A percentile compares a stretch with the other conserved stretches of the same genome.
These are phyloP conservation scores for Drosophila pseudotalamancana DNA, from an alignment of 2,888 invertebrate species.

Conservation along the genomic window DNA sequence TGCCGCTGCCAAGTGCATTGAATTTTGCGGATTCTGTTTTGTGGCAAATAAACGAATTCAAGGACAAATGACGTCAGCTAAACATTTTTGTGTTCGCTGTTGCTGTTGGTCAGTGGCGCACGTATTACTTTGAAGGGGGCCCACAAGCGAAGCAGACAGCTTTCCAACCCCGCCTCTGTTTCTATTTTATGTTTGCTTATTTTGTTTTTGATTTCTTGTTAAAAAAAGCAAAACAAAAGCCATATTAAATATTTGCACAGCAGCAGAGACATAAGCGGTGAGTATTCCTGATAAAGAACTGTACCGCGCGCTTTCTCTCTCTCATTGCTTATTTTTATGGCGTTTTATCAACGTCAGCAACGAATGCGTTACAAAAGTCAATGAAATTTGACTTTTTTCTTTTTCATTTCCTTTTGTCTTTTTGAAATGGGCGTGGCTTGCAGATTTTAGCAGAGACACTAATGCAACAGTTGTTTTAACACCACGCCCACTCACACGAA, in stretches of 20 bases:
- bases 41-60: conserved; percentile 72
- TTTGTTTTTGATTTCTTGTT: conserved; percentile 47
- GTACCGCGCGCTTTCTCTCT: conserved; percentile 38
- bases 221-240: conserved; percentile 19
- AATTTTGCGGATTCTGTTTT: conserved; percentile 75
- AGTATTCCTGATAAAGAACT: conserved; percentile 68
- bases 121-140: conserved; percentile 8
- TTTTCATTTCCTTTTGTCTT: neutral
- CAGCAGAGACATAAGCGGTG: conserved; percentile 43
- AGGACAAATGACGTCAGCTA: conserved; percentile 81
- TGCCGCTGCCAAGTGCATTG: conserved; percentile 69
- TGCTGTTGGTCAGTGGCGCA: conserved; percentile 51
- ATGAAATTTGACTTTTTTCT: conserved; percentile 42
- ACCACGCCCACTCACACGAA: neutral
- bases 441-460: neutral
- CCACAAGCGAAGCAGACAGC: neutral
- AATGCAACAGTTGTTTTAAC: conserved; percentile 8
- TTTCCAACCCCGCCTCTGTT: conserved; percentile 48
- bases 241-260: conserved; percentile 69
- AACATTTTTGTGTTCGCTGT: conserved; percentile 59
- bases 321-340: neutral
- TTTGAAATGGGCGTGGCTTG: conserved; percentile 37
- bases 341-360: conserved; percentile 23
- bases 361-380: conserved; percentile 40
- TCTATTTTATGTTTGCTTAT: conserved; percentile 44